Base-by-base conservation (phyloP, 2,888 invertebrate genomes). In the Xestobium rufovillosum region DNA sequence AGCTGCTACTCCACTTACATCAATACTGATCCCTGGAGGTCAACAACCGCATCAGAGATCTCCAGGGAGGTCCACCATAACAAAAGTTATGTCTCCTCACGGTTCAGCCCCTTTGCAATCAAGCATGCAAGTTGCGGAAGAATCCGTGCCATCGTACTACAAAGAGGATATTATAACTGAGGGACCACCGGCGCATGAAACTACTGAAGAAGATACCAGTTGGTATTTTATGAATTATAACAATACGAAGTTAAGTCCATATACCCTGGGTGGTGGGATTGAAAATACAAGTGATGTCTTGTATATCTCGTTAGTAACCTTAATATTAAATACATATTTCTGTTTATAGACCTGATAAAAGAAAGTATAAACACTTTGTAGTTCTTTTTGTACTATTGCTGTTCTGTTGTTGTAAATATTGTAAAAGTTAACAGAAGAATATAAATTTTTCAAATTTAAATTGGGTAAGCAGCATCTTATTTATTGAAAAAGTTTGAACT, bases 151-250 rank as follows among this genome's bases (percentile, higher is more conserved):
- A n/a, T 36, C 50, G 6, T 37, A 43, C 6, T 47, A 44, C 19
- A 45, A 34, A 23, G 41, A 49, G 28, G 52, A 49, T 37, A 39
- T 36, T 11, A 28, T 69, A 70, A 23, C 73, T 72, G 44, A 63
- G 65, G 14, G 65, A 60, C 50, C 60, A 65, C 47, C 65, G 67
- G 9, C 69, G 71, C 47, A 70, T 9, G 71, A 72, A 44, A 69
- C 65, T 45, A 65, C 73, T 31, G 34, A 46, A 13, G 51, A 52
- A 26, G 56, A 59, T 31, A 80, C 80, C 66, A 80, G 80, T 50
- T 90, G 90, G 90, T 90, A 90, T 62, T 89, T 83, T 60, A 81
- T 80, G 47, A 87, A 86, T 61, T 89, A 89, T 57, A 84, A 85
- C 59, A 78, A 77, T 53, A 75, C 71, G 2, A 66, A 70, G 46